Evolutionary conservation across 2,113 vertebrate species (phyloP).

Genomic region (Turdus rufiventris): DNA sequence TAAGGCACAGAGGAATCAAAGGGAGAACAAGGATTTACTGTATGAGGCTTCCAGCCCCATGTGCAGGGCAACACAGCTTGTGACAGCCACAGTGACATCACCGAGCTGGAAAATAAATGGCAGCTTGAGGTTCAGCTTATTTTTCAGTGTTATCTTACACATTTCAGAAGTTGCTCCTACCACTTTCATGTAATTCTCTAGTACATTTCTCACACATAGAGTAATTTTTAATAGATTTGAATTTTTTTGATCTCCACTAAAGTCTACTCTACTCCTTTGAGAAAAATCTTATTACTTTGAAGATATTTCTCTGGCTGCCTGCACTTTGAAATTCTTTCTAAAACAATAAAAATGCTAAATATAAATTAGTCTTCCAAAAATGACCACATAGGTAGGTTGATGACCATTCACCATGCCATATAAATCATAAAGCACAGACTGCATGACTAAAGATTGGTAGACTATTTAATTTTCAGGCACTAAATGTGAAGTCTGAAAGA

Average conservation of each 20-base stretch:
- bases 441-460: not conserved
- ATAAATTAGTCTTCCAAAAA: not conserved
- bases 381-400: not conserved
- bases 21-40: not conserved
- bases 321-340: not conserved
- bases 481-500: not conserved
- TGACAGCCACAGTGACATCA: not conserved
- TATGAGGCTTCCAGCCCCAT: not conserved
- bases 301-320: slow-evolving; percentile 25
- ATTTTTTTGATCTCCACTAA: slow-evolving; percentile 56
- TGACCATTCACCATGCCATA: not conserved
- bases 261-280: slow-evolving; percentile 3
- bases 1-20: not conserved
- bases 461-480: not conserved
- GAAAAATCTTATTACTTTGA: slow-evolving; percentile 42
- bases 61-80: not conserved
- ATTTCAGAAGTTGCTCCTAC: not conserved
- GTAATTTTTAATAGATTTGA: slow-evolving; percentile 50
- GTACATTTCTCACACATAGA: slow-evolving; percentile 44
- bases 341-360: slow-evolving; percentile 29
- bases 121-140: not conserved
- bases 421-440: not conserved
- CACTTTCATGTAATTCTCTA: slow-evolving; percentile 41
- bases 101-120: not conserved
- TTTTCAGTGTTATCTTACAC: not conserved